Percentiles rank a stretch among this genome's conserved stretches.
Evolutionary conservation across 2,888 invertebrate species (phyloP).

Genomic region (Taphrorychus bicolor): DNA sequence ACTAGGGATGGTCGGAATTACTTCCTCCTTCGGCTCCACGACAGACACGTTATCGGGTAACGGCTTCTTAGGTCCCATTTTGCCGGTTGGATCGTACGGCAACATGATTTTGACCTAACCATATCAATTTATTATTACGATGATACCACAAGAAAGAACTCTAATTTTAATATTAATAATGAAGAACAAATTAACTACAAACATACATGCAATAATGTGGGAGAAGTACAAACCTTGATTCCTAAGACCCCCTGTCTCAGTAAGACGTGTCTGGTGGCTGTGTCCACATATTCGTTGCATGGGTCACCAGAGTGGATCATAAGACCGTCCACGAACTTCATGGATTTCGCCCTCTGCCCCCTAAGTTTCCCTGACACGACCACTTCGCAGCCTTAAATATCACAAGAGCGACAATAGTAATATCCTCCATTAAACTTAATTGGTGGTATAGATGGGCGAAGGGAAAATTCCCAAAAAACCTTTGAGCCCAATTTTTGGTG

Average conservation of each 20-base stretch:
- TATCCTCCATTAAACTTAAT: too few relatives aligned
- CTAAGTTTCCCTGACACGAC: conserved; percentile 98
- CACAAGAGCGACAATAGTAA: too few relatives aligned
- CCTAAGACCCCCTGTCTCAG: conserved; percentile 76
- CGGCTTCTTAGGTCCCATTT: conserved; percentile 96
- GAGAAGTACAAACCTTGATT: conserved; percentile 48
- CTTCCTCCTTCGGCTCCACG: conserved; percentile 96
- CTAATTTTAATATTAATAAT: neutral
- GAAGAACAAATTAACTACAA: neutral
- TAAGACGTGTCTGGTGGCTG: conserved; percentile 97
- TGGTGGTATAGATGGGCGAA: too few relatives aligned
- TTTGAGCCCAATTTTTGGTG: too few relatives aligned
- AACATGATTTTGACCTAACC: conserved; percentile 98
- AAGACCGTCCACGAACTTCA: conserved; percentile 99
- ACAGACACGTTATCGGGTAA: conserved; percentile 98
- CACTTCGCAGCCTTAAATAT: conserved; percentile 85
- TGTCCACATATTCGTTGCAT: conserved; percentile 97
- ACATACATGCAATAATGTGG: too few relatives aligned
- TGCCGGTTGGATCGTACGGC: conserved; percentile 97
- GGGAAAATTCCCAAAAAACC: too few relatives aligned
- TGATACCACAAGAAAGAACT: conserved; percentile 57
- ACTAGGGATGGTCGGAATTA: conserved; percentile 72
- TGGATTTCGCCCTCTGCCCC: conserved; percentile 99
- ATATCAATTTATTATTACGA: too few relatives aligned
- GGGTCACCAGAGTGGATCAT: conserved; percentile 99